A percentile compares a stretch with the other conserved stretches of the same genome.
These are phyloP conservation scores for Ornithorhynchus anatinus DNA, from an alignment of 2,113 vertebrate genomes.

Conservation along the genomic window DNA sequence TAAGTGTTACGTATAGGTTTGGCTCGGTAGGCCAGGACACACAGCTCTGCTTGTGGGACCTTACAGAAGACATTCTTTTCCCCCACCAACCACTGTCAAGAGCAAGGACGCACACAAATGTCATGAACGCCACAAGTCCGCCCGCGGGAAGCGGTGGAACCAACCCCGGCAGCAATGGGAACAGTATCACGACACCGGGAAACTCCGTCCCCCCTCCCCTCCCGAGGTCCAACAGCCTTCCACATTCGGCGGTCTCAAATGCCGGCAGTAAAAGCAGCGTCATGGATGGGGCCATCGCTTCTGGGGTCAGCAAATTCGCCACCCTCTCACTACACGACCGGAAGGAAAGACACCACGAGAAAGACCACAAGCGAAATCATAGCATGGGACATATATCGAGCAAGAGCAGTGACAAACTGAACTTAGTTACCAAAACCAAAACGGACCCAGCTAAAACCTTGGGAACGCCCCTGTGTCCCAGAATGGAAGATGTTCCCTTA, in stretches of 20 bases:
- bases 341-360: conserved; percentile 94
- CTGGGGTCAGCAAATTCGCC: conserved; percentile 95
- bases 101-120: conserved; percentile 97
- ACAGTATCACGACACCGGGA: conserved; percentile 78
- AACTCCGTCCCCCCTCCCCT: conserved; percentile 86
- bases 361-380: conserved; percentile 99
- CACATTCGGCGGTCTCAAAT: conserved; percentile 87
- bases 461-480: conserved; percentile 92
- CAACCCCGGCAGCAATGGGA: conserved; percentile 76
- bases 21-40: conserved; percentile 98
- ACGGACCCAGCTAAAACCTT: conserved; percentile 92
- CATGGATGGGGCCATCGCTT: conserved; percentile 86
- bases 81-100: conserved; percentile 95
- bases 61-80: conserved; percentile 98
- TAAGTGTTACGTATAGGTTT: conserved; percentile 95
- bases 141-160: conserved; percentile 72
- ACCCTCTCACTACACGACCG: conserved; percentile 95
- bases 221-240: conserved; percentile 97
- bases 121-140: conserved; percentile 93
- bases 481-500: conserved; percentile 97
- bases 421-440: conserved; percentile 86
- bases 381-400: conserved; percentile 99
- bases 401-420: conserved; percentile 99
- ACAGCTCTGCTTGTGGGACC: conserved; percentile 97
- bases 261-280: conserved; percentile 89